Conservation (phyloP, 2,113 vertebrate species). For the Gymnarchus niloticus region DNA sequence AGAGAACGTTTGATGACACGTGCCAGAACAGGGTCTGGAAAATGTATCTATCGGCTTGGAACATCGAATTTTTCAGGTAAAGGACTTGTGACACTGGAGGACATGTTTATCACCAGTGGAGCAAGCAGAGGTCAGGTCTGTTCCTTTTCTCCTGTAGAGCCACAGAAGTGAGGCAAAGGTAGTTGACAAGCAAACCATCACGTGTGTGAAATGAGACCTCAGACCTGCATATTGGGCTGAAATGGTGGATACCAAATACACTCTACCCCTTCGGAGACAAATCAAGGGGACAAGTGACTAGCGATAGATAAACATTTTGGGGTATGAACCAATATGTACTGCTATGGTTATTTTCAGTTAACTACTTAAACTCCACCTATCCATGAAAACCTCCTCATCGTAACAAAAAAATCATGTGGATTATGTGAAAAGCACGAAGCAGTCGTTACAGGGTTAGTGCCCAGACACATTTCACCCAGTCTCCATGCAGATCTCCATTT, state of each 20-base stretch:
- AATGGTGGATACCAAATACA: too few species aligned
- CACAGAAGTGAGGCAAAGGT: neutral
- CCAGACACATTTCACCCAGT: neutral
- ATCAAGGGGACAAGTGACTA: too few species aligned
- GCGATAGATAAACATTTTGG: neutral
- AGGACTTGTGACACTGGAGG: neutral
- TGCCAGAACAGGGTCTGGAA: neutral
- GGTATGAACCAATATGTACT: neutral
- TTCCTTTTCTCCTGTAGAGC: neutral
- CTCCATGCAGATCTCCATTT: neutral
- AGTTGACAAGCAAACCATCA: too few species aligned
- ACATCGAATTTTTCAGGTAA: neutral
- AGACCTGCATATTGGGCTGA: too few species aligned
- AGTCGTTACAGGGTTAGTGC: neutral
- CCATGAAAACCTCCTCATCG: neutral
- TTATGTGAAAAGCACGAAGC: neutral
- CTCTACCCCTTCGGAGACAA: too few species aligned
- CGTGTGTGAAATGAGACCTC: too few species aligned
- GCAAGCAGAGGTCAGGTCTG: neutral
- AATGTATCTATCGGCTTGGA: neutral
- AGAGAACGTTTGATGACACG: neutral
- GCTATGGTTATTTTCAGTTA: neutral
- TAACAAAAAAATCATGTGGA: neutral
- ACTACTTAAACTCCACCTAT: neutral
- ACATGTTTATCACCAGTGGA: neutral